A percentile compares a stretch with the other conserved stretches of the same genome.
phyloP scores from a whole-genome alignment of 2,888 invertebrate species.

The Mystacides longicornis region DNA sequence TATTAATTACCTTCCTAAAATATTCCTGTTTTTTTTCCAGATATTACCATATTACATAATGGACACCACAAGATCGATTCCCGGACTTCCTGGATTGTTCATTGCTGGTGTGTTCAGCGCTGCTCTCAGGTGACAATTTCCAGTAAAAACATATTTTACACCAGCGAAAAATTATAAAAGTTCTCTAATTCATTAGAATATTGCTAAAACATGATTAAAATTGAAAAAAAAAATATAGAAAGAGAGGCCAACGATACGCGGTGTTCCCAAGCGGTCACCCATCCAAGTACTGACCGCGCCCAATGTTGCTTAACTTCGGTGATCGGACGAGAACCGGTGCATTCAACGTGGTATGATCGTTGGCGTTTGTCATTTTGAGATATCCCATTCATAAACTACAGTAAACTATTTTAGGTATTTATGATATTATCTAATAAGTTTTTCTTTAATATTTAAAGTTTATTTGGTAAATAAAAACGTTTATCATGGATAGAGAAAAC shows the following conservation, averaged over 20 bases:
- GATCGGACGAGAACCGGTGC: slow-evolving; percentile 45
- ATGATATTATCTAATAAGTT: no score
- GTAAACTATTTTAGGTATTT: no score
- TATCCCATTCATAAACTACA: no score
- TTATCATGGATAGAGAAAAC: no score
- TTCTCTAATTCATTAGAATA: no score
- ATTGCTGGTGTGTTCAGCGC: slow-evolving; percentile 69
- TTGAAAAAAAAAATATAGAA: no score
- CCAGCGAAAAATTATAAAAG: no score
- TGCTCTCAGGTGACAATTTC: slow-evolving; percentile 48
- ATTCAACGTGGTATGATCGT: slow-evolving; percentile 40
- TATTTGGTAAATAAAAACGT: no score
- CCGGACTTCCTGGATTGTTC: slow-evolving; percentile 68
- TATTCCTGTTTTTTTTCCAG: slow-evolving; percentile 31
- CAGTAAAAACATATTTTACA: no score
- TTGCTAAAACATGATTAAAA: no score
- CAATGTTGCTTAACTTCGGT: slow-evolving; percentile 44
- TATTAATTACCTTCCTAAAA: background rate
- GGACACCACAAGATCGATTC: slow-evolving; percentile 55
- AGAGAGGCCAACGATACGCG: slow-evolving; percentile 33
- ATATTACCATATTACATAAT: slow-evolving; percentile 67
- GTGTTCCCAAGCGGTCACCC: slow-evolving; percentile 38
- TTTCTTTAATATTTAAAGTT: no score
- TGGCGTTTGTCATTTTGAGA: no score
- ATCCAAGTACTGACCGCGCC: slow-evolving; percentile 40